Base-by-base conservation (phyloP, 2,113 vertebrate genomes). In the Vidua chalybeata region DNA sequence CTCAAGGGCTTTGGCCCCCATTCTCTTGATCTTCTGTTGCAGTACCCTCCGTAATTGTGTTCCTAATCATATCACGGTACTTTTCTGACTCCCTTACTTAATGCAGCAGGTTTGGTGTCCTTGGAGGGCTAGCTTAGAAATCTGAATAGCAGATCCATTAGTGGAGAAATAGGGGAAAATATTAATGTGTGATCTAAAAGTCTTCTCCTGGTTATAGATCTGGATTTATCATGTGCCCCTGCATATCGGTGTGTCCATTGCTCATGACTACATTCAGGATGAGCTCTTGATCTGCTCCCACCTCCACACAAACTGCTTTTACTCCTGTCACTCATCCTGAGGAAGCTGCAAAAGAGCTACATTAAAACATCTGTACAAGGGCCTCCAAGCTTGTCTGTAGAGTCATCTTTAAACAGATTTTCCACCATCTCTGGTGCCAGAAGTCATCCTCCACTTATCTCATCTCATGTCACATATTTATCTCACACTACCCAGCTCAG, bases 391-490 rank as follows among this genome's bases (percentile, higher is more conserved):
- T 22, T 56, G 19, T 26, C 66, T 66, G 6, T 1, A 3, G 37
- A 66, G 37, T 8, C 75, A 76, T 45, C 56, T 75, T 62, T 43
- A 87, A 67, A 64, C 31, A 85, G 73, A n/a, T 67, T 85, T 85
- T 48, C 24, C 28, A 68, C 45, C 22, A 69, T 21, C 31, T 76
- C 33, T 49, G 13, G 79, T 56, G 30, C n/a, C 21, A 52, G 71
- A 49, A 0, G 0, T 73, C 13, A 4, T 67, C 30, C 6, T 86
- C 13, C 30, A 10, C 37, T 16, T 63, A 11, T 84, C 68, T 86
- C 7, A 1, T 68, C 68, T 86, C 7, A 1, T 71, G n/a, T 97
- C 78, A 83, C 0, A 0, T 66, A 58, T 82, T 90, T 90, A 45
- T 61, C 28, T 75, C 54, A 58, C 55, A 62, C 41, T 62, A 73